Evolutionary conservation across 2,113 vertebrate species (phyloP).

Genomic region (Clupea harengus): DNA sequence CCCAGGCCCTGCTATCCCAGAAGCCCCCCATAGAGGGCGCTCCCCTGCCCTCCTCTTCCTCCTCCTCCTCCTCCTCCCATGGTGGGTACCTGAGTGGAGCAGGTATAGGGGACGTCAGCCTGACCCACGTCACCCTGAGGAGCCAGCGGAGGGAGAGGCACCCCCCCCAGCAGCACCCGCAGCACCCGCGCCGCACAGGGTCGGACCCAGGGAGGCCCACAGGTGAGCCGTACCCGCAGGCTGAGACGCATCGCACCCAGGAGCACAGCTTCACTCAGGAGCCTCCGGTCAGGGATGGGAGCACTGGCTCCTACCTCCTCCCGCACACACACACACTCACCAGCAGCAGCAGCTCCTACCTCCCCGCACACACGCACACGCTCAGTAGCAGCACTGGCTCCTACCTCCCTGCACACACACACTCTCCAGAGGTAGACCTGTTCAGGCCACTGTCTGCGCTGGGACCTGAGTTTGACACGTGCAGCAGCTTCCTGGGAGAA

Average conservation of each 20-base stretch:
- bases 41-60: neutral
- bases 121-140: constrained; percentile 41
- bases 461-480: constrained; percentile 36
- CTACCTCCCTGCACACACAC: neutral
- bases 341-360: constrained; percentile 1
- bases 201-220: neutral
- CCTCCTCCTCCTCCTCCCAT: neutral
- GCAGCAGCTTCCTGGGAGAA: constrained; percentile 43
- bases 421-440: constrained; percentile 36
- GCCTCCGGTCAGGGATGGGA: constrained; percentile 74
- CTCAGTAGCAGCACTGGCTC: constrained; percentile 3
- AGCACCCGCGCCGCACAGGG: neutral
- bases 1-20: neutral
- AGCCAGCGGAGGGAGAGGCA: constrained; percentile 53
- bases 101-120: neutral
- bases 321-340: neutral
- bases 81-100: neutral
- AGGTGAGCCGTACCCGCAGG: neutral
- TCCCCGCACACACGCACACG: too few species aligned
- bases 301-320: neutral
- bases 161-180: neutral
- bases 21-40: neutral
- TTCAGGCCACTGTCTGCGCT: constrained; percentile 29
- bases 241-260: neutral
- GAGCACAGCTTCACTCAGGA: constrained; percentile 60